Evolutionary conservation across 2,888 invertebrate genomes (phyloP).

Genomic region (Punctoribates punctum): DNA sequence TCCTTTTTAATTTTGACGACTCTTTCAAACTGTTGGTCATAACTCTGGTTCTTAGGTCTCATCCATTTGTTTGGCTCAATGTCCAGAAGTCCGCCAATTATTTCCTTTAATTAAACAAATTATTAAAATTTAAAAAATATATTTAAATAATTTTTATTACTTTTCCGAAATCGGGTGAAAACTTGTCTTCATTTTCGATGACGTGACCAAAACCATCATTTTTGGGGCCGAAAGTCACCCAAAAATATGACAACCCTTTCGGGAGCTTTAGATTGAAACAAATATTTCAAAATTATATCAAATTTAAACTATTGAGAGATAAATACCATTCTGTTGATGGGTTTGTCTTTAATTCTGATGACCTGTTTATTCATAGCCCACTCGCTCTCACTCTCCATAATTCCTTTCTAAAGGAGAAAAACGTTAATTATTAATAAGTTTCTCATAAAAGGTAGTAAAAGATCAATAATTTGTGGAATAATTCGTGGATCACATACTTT

Average conservation of each 20-base stretch:
- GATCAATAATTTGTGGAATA: too few species aligned
- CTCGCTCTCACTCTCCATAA: slow-evolving; percentile 88
- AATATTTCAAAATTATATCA: neutral
- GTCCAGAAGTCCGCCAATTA: slow-evolving; percentile 91
- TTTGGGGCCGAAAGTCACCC: slow-evolving; percentile 85
- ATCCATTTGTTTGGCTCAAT: slow-evolving; percentile 80
- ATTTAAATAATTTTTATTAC: slow-evolving; percentile 55
- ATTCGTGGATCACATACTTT: slow-evolving; percentile 59
- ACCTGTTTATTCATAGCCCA: slow-evolving; percentile 94
- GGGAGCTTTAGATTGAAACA: slow-evolving; percentile 62
- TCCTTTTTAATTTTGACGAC: neutral
- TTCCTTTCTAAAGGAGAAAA: slow-evolving; percentile 70
- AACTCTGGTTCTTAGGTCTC: slow-evolving; percentile 62
- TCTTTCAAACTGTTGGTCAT: slow-evolving; percentile 27
- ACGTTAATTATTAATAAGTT: too few species aligned
- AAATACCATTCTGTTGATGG: slow-evolving; percentile 56
- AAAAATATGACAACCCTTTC: slow-evolving; percentile 89
- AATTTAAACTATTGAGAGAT: neutral
- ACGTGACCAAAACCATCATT: slow-evolving; percentile 85
- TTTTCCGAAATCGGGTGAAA: slow-evolving; percentile 85
- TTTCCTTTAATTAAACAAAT: slow-evolving; percentile 61
- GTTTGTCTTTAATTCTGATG: slow-evolving; percentile 65
- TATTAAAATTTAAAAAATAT: slow-evolving; percentile 1
- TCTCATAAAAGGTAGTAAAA: too few species aligned
- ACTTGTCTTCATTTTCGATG: slow-evolving; percentile 83